Percentiles rank a stretch among this genome's conserved stretches.
phyloP scores from a whole-genome alignment of 2,797 vertebrate species.

The Leptoclinus maculatus region DNA sequence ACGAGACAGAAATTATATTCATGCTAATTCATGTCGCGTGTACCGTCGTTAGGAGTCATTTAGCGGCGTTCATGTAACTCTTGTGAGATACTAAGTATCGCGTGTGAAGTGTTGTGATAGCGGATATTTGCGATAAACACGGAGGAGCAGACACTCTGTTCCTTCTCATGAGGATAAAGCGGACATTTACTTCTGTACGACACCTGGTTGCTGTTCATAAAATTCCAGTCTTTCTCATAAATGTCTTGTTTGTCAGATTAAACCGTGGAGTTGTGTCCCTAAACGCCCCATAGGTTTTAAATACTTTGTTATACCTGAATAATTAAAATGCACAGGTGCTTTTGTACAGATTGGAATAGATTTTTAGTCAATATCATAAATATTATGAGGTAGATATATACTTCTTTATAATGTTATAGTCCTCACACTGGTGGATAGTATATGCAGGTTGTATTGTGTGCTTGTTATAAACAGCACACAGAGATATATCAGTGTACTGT shows the following conservation, averaged over 20 bases:
- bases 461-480: background rate
- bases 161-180: background rate
- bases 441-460: background rate
- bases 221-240: background rate
- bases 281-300: constrained; percentile 22
- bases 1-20: accelerated
- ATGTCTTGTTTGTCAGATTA: background rate
- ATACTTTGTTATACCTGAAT: background rate
- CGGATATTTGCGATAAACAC: background rate
- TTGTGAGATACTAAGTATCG: background rate
- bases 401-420: background rate
- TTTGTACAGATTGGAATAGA: too few species aligned
- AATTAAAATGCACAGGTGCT: background rate
- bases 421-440: background rate
- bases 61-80: constrained; percentile 8
- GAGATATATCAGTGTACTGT: background rate
- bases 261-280: background rate
- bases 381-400: background rate
- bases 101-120: background rate
- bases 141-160: background rate
- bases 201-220: background rate
- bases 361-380: background rate
- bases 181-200: background rate
- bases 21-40: background rate
- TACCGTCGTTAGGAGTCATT: constrained; percentile 16